These are phyloP conservation scores for Drosophila varians DNA, from an alignment of 1,140 invertebrate species.

Conservation along the genomic window DNA sequence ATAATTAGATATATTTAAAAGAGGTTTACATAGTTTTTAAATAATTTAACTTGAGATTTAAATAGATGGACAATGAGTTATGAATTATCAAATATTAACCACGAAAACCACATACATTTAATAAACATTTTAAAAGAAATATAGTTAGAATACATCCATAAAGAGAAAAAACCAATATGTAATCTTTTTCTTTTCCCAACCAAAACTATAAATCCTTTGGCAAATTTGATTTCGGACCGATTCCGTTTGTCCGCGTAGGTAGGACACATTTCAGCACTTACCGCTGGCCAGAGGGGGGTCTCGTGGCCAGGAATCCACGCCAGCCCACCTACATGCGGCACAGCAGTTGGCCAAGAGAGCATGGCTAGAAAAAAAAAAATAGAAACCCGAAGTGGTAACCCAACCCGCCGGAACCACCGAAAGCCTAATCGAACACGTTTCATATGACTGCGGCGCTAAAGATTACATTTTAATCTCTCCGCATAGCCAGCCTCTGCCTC, in stretches of 20 bases:
- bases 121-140: not conserved
- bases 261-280: conserved; percentile 68
- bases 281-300: conserved; percentile 51
- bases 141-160: too few species aligned
- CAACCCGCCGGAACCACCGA: conserved; percentile 4
- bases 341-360: conserved; percentile 64
- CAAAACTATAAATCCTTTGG: conserved; percentile 22
- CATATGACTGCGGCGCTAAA: conserved; percentile 79
- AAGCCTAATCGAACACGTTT: conserved; percentile 79
- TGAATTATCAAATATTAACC: too few species aligned
- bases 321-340: conserved; percentile 60
- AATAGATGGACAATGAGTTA: too few species aligned
- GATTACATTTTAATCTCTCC: conserved; percentile 77
- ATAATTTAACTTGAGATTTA: too few species aligned
- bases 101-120: too few species aligned
- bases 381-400: conserved; percentile 11
- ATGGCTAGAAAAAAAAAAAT: conserved; percentile 1
- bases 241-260: conserved; percentile 55
- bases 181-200: not conserved
- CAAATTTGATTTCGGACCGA: conserved; percentile 30
- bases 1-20: too few species aligned
- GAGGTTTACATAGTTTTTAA: too few species aligned
- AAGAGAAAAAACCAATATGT: not conserved
- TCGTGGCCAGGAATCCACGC: conserved; percentile 23
- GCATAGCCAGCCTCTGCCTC: conserved; percentile 1